A percentile compares a stretch with the other conserved stretches of the same genome.
Conservation (phyloP, 2,888 invertebrate genomes). For the Oithona nana region DNA sequence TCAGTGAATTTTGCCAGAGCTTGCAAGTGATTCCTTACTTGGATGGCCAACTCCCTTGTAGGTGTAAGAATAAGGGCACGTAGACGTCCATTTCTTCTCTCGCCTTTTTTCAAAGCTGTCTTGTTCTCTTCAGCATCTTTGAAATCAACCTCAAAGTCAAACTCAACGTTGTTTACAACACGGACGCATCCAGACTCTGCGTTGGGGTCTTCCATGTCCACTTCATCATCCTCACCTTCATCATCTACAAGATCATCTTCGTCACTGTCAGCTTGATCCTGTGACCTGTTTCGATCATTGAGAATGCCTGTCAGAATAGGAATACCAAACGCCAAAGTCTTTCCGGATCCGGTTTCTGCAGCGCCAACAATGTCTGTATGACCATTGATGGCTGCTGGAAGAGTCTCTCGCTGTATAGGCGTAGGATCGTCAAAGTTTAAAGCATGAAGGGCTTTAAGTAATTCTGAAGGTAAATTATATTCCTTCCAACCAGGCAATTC, state of each 20-base stretch:
- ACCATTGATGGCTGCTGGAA: slow-evolving; percentile 68
- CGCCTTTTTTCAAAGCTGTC: slow-evolving; percentile 16
- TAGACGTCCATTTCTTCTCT: slow-evolving; percentile 38
- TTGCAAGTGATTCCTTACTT: slow-evolving; percentile 55
- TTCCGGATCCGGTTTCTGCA: slow-evolving; percentile 96
- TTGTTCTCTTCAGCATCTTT: slow-evolving; percentile 20
- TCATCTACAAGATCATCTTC: slow-evolving; percentile 22
- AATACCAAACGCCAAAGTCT: slow-evolving; percentile 90
- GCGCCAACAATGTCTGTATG: slow-evolving; percentile 87
- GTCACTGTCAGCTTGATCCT: slow-evolving; percentile 20
- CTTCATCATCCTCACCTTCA: slow-evolving; percentile 27
- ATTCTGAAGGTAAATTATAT: slow-evolving; percentile 39
- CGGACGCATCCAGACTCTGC: neutral
- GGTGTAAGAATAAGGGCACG: slow-evolving; percentile 80
- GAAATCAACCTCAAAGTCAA: slow-evolving; percentile 22
- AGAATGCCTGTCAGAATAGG: slow-evolving; percentile 75
- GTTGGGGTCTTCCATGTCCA: slow-evolving; percentile 18
- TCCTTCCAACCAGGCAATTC: slow-evolving; percentile 29
- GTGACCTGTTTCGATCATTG: slow-evolving; percentile 31
- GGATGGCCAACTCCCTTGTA: slow-evolving; percentile 86
- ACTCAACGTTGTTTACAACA: slow-evolving; percentile 22
- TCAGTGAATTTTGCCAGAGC: slow-evolving; percentile 19
- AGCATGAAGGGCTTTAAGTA: slow-evolving; percentile 53
- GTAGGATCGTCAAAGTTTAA: slow-evolving; percentile 64
- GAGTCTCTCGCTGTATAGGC: slow-evolving; percentile 57